Evolutionary conservation across 1,140 invertebrate genomes (phyloP).

Genomic region (Ooceraea biroi): DNA sequence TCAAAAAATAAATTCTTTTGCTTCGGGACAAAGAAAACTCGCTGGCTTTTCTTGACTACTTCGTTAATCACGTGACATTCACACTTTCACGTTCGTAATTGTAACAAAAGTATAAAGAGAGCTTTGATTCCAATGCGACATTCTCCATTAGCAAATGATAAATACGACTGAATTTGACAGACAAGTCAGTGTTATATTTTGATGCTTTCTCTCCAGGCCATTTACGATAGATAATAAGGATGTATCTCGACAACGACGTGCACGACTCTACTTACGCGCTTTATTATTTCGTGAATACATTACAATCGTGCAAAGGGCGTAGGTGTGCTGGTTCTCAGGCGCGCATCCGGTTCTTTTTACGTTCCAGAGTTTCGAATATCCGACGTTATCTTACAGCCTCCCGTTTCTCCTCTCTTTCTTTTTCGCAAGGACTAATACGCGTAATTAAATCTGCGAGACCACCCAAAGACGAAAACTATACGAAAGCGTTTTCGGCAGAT

Average conservation of each 20-base stretch:
- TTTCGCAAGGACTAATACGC: neutral
- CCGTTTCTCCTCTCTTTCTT: neutral
- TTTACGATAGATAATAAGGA: too few species aligned
- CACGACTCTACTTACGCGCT: too few species aligned
- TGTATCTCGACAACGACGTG: too few species aligned
- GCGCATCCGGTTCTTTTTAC: slow-evolving; percentile 9
- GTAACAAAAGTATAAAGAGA: neutral
- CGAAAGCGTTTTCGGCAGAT: neutral
- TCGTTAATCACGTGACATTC: neutral
- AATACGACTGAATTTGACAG: too few species aligned
- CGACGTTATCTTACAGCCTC: slow-evolving; percentile 19
- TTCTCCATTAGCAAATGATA: too few species aligned
- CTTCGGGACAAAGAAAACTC: slow-evolving; percentile 36
- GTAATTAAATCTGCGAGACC: slow-evolving; percentile 52
- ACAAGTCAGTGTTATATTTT: too few species aligned
- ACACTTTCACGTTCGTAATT: too few species aligned
- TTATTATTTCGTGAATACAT: too few species aligned
- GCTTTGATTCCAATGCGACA: too few species aligned
- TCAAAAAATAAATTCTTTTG: slow-evolving; percentile 33
- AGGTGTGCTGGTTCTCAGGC: neutral
- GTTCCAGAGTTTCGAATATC: slow-evolving; percentile 21
- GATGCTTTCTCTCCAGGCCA: too few species aligned
- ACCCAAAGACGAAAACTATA: slow-evolving; percentile 5
- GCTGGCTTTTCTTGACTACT: neutral
- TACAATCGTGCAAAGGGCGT: slow-evolving; percentile 30